Percentiles rank a stretch among this genome's conserved stretches.
These are phyloP conservation scores for Rhinoraja longicauda DNA, from an alignment of 2,797 vertebrate genomes.

Conservation along the genomic window DNA sequence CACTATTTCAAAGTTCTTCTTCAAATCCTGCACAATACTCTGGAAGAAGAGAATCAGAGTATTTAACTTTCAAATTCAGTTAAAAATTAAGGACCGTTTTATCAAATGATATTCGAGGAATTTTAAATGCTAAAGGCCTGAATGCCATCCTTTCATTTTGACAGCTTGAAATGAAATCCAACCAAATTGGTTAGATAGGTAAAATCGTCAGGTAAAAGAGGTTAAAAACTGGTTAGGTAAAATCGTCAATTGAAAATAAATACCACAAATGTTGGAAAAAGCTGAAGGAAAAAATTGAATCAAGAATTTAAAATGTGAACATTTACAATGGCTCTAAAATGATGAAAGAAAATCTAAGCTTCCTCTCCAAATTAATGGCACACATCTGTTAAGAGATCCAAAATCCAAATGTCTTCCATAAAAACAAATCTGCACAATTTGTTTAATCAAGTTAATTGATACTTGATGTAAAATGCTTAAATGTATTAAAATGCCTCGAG, in stretches of 20 bases:
- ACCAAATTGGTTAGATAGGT: no score
- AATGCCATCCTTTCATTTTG: not conserved
- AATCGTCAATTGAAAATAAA: not conserved
- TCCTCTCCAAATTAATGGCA: not conserved
- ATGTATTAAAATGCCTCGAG: not conserved
- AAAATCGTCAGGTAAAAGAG: no score
- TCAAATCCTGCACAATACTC: conserved; percentile 98
- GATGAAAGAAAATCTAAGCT: not conserved
- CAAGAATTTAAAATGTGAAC: not conserved
- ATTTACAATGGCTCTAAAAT: not conserved
- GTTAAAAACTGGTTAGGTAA: no score
- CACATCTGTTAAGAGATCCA: not conserved
- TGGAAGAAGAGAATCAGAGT: conserved; percentile 49
- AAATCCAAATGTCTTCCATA: not conserved
- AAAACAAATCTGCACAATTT: not conserved
- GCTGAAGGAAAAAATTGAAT: no score
- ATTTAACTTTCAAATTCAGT: not conserved
- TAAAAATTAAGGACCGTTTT: not conserved
- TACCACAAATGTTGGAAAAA: not conserved
- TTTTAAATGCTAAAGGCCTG: not conserved
- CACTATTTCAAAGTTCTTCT: conserved; percentile 98
- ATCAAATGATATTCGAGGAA: not conserved
- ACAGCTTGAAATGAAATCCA: not conserved
- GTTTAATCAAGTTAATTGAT: not conserved
- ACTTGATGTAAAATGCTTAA: not conserved